phyloP scores from a whole-genome alignment of 92 coral and sea anemone genomes.

The Micromussa lordhowensis region DNA sequence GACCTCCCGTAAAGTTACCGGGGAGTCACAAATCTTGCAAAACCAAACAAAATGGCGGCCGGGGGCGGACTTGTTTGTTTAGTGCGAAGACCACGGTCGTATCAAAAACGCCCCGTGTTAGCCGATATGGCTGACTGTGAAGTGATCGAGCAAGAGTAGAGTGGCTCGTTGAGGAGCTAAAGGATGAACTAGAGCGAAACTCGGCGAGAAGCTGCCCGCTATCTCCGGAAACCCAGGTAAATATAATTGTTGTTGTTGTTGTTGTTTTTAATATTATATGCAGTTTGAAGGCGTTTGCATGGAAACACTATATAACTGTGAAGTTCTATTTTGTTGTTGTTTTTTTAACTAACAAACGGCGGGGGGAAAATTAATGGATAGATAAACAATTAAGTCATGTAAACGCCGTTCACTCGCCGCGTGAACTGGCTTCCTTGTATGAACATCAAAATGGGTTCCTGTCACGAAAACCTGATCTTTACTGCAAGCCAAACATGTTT shows the following conservation, averaged over 20 bases:
- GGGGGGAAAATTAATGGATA: neutral
- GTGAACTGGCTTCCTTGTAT: neutral
- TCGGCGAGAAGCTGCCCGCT: too few species aligned
- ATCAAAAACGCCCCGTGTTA: neutral
- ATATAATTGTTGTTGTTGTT: too few species aligned
- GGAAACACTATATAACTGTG: neutral
- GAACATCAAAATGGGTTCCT: too few species aligned
- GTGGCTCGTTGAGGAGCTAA: too few species aligned
- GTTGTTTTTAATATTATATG: too few species aligned
- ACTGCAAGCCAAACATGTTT: too few species aligned
- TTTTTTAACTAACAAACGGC: neutral
- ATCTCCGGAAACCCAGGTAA: too few species aligned
- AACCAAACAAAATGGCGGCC: slow-evolving; percentile 16
- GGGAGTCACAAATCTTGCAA: neutral
- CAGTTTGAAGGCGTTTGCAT: neutral
- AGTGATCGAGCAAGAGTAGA: too few species aligned
- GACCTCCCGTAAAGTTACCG: neutral
- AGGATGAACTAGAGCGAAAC: too few species aligned
- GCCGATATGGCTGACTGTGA: slow-evolving; percentile 34
- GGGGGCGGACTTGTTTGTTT: neutral
- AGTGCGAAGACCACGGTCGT: neutral
- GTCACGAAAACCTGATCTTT: too few species aligned
- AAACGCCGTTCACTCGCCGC: neutral
- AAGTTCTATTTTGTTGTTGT: too few species aligned
- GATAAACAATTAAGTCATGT: neutral